These are phyloP conservation scores for Drosophila nikananu DNA, from an alignment of 1,140 invertebrate genomes.

Conservation along the genomic window DNA sequence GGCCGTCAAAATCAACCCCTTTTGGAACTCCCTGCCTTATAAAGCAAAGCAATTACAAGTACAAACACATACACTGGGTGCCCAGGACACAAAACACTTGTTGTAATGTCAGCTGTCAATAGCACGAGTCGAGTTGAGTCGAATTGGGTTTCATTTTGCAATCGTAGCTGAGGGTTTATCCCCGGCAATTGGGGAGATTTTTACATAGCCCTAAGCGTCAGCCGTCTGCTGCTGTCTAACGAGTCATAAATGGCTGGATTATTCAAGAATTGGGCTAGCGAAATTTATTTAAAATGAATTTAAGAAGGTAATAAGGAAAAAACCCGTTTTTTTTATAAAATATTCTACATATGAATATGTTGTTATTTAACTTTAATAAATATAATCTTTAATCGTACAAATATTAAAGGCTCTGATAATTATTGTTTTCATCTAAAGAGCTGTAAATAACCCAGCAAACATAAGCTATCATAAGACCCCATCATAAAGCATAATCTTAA, in stretches of 20 bases:
- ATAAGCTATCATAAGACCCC: background rate
- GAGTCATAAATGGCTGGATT: background rate
- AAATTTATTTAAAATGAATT: constrained; percentile 11
- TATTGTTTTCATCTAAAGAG: background rate
- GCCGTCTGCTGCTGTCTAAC: constrained; percentile 6
- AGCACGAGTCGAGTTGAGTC: constrained; percentile 35
- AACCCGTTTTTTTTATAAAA: too few relatives aligned
- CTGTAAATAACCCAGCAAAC: background rate
- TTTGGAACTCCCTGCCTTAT: background rate
- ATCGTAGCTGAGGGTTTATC: constrained; percentile 1
- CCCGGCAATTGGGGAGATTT: constrained; percentile 35
- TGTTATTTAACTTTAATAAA: background rate
- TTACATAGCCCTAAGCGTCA: constrained; percentile 3
- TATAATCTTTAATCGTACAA: background rate
- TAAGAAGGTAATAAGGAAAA: background rate
- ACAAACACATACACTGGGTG: constrained; percentile 27
- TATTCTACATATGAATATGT: too few relatives aligned
- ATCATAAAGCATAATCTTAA: background rate
- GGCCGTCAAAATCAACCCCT: constrained; percentile 15
- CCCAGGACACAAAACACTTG: constrained; percentile 45
- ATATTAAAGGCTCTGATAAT: background rate
- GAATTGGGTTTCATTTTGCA: constrained; percentile 31
- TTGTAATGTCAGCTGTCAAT: constrained; percentile 56
- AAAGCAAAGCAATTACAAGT: constrained; percentile 50
- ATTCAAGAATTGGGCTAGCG: background rate